Percentiles rank a stretch among this genome's conserved stretches.
Evolutionary conservation across 2,113 vertebrate genomes (phyloP).

Genomic region (Cochlearius cochlearius): DNA sequence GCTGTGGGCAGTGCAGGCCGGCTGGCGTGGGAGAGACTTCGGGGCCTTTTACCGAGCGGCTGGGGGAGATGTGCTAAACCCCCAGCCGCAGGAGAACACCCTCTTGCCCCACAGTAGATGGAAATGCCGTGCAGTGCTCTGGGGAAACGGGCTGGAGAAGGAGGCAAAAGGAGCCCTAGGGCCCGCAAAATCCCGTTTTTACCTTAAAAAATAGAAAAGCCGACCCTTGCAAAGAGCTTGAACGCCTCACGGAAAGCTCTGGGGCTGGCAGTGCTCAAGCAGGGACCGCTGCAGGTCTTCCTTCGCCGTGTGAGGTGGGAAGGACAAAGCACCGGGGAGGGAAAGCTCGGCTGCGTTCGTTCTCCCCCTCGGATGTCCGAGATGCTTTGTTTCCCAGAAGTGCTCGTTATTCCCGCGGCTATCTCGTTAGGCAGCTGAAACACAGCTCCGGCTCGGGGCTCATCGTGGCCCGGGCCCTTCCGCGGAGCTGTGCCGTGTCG

Average conservation of each 20-base stretch:
- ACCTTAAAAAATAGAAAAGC: neutral
- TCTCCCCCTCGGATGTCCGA: neutral
- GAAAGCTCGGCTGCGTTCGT: neutral
- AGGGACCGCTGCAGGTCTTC: neutral
- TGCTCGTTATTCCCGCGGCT: conserved; percentile 7
- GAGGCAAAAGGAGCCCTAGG: neutral
- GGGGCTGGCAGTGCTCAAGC: neutral
- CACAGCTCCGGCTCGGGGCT: neutral
- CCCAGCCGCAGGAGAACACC: neutral
- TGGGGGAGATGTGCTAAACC: neutral
- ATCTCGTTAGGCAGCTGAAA: conserved; percentile 10
- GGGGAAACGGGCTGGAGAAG: neutral
- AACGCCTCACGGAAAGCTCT: neutral
- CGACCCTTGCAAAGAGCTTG: neutral
- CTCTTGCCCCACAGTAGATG: neutral
- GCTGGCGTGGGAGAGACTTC: neutral
- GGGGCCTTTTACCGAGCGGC: neutral
- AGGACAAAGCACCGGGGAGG: neutral
- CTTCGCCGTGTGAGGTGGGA: neutral
- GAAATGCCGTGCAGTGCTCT: neutral
- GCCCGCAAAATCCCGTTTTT: neutral
- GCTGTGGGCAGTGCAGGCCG: neutral
- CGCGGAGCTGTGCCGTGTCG: fast-evolving
- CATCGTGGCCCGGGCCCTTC: neutral
- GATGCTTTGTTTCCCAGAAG: conserved; percentile 22